Percentiles rank a stretch among this genome's conserved stretches.
phyloP scores from a whole-genome alignment of 2,797 vertebrate genomes.

The Galaxias olidus region DNA sequence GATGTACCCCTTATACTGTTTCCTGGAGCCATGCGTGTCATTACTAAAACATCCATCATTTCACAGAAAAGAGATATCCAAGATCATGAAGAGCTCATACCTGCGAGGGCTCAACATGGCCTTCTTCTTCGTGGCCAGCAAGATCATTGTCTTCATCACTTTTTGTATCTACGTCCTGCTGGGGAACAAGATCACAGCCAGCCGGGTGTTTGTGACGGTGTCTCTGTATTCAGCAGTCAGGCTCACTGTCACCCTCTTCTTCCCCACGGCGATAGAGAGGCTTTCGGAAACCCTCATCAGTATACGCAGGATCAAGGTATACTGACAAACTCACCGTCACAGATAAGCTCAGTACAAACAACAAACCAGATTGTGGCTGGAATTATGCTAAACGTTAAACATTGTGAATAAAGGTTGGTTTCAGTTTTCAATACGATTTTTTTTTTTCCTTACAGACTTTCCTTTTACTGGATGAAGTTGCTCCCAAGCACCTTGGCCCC shows the following conservation, averaged over 20 bases:
- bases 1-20: no score
- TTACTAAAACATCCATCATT: neutral
- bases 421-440: conserved; percentile 1
- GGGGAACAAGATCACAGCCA: conserved; percentile 84
- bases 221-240: conserved; percentile 87
- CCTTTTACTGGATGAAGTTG: conserved; percentile 88
- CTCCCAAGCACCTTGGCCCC: conserved; percentile 50
- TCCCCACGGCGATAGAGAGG: conserved; percentile 88
- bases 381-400: neutral
- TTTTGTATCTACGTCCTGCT: conserved; percentile 85
- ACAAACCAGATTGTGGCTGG: neutral
- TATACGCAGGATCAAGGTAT: conserved; percentile 90
- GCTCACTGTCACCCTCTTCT: conserved; percentile 92
- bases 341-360: no score
- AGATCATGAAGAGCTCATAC: conserved; percentile 90
- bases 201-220: conserved; percentile 87
- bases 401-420: neutral
- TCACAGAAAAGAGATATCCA: conserved; percentile 90
- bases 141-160: conserved; percentile 91
- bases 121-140: conserved; percentile 90
- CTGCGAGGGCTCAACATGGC: conserved; percentile 93
- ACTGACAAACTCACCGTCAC: neutral
- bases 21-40: no score
- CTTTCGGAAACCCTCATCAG: conserved; percentile 87
- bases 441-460: conserved; percentile 76